These are phyloP conservation scores for Coremacera marginata DNA, from an alignment of 2,888 invertebrate species.

Conservation along the genomic window DNA sequence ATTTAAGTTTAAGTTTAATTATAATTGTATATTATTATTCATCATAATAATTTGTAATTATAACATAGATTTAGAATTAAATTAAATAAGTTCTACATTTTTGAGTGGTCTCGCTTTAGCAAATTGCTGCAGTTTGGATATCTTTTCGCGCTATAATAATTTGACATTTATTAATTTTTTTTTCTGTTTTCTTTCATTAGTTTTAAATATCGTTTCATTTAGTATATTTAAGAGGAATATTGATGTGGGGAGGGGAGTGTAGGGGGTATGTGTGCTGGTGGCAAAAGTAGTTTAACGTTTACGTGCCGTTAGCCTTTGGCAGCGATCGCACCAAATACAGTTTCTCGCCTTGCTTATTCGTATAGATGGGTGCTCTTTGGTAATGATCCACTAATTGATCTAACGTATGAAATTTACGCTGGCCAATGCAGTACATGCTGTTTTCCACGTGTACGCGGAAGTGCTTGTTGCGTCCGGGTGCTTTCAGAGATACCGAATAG, in stretches of 20 bases:
- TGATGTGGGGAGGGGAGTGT: conserved; percentile 27
- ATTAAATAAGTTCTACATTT: conserved; percentile 23
- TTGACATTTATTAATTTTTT: conserved; percentile 38
- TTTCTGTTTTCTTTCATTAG: conserved; percentile 18
- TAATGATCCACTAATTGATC: conserved; percentile 98
- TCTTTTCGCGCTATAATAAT: conserved; percentile 43
- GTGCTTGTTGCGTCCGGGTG: conserved; percentile 98
- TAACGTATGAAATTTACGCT: conserved; percentile 95
- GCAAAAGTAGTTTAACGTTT: conserved; percentile 50
- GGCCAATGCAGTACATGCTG: conserved; percentile 95
- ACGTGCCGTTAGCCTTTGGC: conserved; percentile 75
- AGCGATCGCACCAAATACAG: conserved; percentile 95
- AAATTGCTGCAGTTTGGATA: conserved; percentile 21
- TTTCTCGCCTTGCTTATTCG: conserved; percentile 97
- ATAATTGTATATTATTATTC: conserved; percentile 22
- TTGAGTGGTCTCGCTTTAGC: conserved; percentile 34
- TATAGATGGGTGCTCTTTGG: conserved; percentile 98
- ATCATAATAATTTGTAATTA: conserved; percentile 1
- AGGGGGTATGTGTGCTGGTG: not conserved
- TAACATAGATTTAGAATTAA: conserved; percentile 14
- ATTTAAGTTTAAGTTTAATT: conserved; percentile 27
- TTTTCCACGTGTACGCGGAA: conserved; percentile 98
- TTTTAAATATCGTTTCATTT: conserved; percentile 17
- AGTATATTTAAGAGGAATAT: conserved; percentile 18
- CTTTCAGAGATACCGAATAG: conserved; percentile 97